Conservation (phyloP, 1,140 invertebrate genomes). For the Mactra quadrangularis region DNA sequence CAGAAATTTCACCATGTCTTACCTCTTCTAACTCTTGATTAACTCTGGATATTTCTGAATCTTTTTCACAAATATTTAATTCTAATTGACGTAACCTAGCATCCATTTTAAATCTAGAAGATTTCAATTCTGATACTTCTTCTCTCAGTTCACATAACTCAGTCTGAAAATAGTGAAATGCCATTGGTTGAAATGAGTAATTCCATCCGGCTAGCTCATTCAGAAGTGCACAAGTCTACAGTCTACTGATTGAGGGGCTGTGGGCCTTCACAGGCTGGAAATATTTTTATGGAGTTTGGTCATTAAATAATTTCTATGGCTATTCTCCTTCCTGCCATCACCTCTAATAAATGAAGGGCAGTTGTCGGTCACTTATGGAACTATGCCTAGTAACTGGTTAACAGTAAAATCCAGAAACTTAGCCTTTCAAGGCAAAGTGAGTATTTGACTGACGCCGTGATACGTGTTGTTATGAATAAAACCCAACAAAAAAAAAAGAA, state of each 20-base stretch:
- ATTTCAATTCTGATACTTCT: conserved; percentile 77
- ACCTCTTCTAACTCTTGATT: conserved; percentile 83
- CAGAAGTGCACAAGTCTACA: not conserved
- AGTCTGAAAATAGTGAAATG: conserved; percentile 74
- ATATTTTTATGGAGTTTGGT: too few species aligned
- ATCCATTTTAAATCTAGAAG: conserved; percentile 77
- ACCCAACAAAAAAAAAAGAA: too few species aligned
- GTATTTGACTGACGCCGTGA: too few species aligned
- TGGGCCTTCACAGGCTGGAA: not conserved
- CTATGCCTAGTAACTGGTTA: too few species aligned
- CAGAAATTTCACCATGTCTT: too few species aligned
- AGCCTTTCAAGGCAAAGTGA: too few species aligned
- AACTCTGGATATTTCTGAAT: conserved; percentile 72
- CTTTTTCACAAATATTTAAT: conserved; percentile 72
- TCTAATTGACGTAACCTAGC: conserved; percentile 78
- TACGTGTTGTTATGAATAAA: too few species aligned
- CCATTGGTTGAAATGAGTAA: not conserved
- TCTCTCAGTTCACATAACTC: conserved; percentile 81
- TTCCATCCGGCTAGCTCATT: not conserved
- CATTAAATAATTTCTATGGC: too few species aligned
- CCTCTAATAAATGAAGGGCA: too few species aligned
- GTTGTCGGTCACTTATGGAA: too few species aligned
- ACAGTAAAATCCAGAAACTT: too few species aligned
- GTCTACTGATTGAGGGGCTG: not conserved
- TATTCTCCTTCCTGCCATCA: too few species aligned